Base-by-base conservation (phyloP, 2,113 vertebrate genomes). In the Microcebus ravelobensis region DNA sequence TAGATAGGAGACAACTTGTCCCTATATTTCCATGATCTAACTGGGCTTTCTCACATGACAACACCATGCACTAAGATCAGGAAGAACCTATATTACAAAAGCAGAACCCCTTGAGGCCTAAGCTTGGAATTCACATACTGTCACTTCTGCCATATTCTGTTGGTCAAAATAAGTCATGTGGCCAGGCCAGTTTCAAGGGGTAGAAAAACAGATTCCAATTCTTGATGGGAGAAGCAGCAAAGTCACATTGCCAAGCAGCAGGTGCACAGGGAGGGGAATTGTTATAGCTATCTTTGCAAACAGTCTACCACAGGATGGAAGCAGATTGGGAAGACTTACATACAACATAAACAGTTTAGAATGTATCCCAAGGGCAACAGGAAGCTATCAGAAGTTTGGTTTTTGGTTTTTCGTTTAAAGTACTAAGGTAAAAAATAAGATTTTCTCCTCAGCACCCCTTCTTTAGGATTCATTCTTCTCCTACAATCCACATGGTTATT, bases 381-480 rank as follows among this genome's bases (percentile, higher is more conserved):
- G 42, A 79, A 68, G 29, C 31, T 83, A 8, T 18, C 25, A 71
- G 67, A 83, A 27, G 31, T 6, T 65, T 88, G 63, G 74, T 86
- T 95, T 50, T 39, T 81, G 9, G 9, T 80, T 84, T 92, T 94
- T 71, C 14, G 39, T 92, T 94, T 87, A 52, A 87, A 90, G 29
- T 11, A 76, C 42, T 39, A 52, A 59, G 3, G 11, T 89, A 34
- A 61, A 67, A 94, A 59, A n/a, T 68, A 79, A 57, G 18, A 29
- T 59, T 59, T 95, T 45, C 79, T 91, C 31, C 65, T 86, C 20
- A 77, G 31, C 50, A 87, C 3, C 17, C 12, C 2, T 85, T 70
- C 27, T 82, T 76, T 67, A 42, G 29, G 68, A 86, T 8, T 11
- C 14, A 1, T n/a, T 65, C 27, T 34, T 84, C 25, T 87, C 39